phyloP scores from a whole-genome alignment of 2,888 invertebrate species.

The Rhyacophila evoluta region DNA sequence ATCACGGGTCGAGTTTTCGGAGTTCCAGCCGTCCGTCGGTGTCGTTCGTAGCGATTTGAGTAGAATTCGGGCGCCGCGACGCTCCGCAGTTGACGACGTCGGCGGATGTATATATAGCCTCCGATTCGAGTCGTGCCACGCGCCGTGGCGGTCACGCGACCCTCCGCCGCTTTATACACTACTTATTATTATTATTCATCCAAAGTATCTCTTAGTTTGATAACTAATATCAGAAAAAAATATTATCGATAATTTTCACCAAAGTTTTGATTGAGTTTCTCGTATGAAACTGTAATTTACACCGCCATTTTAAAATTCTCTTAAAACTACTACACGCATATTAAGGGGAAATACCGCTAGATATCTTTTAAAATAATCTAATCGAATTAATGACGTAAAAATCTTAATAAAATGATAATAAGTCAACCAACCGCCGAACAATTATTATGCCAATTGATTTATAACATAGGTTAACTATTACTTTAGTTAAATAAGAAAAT shows the following conservation, averaged over 20 bases:
- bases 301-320: too few relatives aligned
- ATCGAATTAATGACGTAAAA: too few relatives aligned
- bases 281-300: too few relatives aligned
- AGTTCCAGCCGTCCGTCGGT: slow-evolving; percentile 53
- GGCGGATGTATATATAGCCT: slow-evolving; percentile 61
- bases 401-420: too few relatives aligned
- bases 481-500: too few relatives aligned
- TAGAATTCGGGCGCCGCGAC: slow-evolving; percentile 56
- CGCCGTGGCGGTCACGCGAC: slow-evolving; percentile 24
- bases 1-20: slow-evolving; percentile 23
- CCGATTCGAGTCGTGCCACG: slow-evolving; percentile 33
- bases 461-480: too few relatives aligned
- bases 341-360: too few relatives aligned
- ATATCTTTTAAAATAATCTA: too few relatives aligned
- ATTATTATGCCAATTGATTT: too few relatives aligned
- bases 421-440: too few relatives aligned
- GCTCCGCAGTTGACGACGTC: slow-evolving; percentile 34
- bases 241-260: too few relatives aligned
- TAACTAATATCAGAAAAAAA: too few relatives aligned
- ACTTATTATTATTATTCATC: not conserved
- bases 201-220: not conserved
- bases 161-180: slow-evolving; percentile 12
- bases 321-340: not conserved
- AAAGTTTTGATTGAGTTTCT: not conserved
- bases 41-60: slow-evolving; percentile 41